Percentiles rank a stretch among this genome's conserved stretches.
Evolutionary conservation across 2,888 invertebrate genomes (phyloP).

Genomic region (Cremastinae sp.): DNA sequence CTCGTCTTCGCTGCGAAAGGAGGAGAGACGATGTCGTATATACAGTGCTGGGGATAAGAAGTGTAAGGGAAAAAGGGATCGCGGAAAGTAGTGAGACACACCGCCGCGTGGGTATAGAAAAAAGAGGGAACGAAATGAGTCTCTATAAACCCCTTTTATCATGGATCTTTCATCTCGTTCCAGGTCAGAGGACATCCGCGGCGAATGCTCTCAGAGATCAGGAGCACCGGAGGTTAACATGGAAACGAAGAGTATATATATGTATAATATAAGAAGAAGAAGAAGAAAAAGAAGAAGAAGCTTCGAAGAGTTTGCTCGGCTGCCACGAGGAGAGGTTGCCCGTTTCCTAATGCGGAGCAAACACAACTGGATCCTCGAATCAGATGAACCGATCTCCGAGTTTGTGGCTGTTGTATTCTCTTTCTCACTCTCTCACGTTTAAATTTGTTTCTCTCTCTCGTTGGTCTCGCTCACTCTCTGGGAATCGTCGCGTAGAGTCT

Average conservation of each 20-base stretch:
- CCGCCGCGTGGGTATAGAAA: slow-evolving; percentile 7
- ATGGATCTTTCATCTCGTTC: slow-evolving; percentile 71
- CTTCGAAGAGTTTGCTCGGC: slow-evolving; percentile 23
- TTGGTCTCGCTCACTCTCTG: slow-evolving; percentile 24
- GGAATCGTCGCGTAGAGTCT: slow-evolving; percentile 41
- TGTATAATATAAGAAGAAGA: slow-evolving; percentile 9
- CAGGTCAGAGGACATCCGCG: slow-evolving; percentile 70
- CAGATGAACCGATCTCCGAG: slow-evolving; percentile 68
- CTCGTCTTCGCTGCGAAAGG: slow-evolving; percentile 12
- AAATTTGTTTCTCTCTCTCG: slow-evolving; percentile 11
- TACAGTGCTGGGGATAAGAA: background rate
- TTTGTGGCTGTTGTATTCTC: slow-evolving; percentile 40
- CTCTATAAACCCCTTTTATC: slow-evolving; percentile 60
- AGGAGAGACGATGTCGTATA: slow-evolving; percentile 30
- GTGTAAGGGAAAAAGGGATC: slow-evolving; percentile 5
- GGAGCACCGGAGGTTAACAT: slow-evolving; percentile 25
- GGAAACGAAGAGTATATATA: slow-evolving; percentile 19
- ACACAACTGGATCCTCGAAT: slow-evolving; percentile 69
- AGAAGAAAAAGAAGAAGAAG: slow-evolving; percentile 27
- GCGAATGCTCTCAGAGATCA: slow-evolving; percentile 48
- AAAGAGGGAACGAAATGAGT: slow-evolving; percentile 36
- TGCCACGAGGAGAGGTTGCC: slow-evolving; percentile 66
- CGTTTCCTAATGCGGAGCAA: slow-evolving; percentile 71
- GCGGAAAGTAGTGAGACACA: slow-evolving; percentile 31
- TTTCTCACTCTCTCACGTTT: slow-evolving; percentile 9